Evolutionary conservation across 1,140 invertebrate genomes (phyloP).

Genomic region (Agrilus planipennis): DNA sequence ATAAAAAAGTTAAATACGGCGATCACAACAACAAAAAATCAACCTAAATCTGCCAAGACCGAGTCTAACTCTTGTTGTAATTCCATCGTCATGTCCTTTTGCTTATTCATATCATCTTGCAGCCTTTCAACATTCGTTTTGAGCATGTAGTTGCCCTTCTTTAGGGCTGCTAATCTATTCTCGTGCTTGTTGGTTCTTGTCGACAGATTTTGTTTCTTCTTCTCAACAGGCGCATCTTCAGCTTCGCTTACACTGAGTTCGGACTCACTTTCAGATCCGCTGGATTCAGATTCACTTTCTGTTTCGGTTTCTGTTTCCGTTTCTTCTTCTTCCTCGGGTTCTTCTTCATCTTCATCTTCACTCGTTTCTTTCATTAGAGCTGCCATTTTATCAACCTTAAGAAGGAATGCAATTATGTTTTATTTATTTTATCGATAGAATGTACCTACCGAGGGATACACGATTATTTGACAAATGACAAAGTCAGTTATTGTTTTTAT

Average conservation of each 20-base stretch:
- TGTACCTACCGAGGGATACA: too few relatives aligned
- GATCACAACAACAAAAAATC: neutral
- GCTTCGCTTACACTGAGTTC: constrained; percentile 47
- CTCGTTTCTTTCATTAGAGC: constrained; percentile 66
- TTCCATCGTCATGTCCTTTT: constrained; percentile 59
- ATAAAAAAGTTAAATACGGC: too few relatives aligned
- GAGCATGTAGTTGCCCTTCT: constrained; percentile 74
- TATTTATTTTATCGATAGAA: too few relatives aligned
- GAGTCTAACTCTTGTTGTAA: constrained; percentile 75
- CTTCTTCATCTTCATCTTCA: constrained; percentile 58
- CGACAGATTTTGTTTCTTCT: constrained; percentile 50
- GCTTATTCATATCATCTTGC: constrained; percentile 71
- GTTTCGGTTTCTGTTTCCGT: constrained; percentile 46
- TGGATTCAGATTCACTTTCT: constrained; percentile 46
- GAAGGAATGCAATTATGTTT: neutral
- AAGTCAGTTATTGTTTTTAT: too few relatives aligned
- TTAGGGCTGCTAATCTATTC: constrained; percentile 59
- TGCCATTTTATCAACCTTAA: constrained; percentile 83
- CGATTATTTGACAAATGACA: too few relatives aligned
- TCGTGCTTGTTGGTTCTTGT: constrained; percentile 58
- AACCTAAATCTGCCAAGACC: constrained; percentile 59
- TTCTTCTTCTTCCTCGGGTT: constrained; percentile 47
- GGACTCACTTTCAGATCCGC: constrained; percentile 43
- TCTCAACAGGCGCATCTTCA: constrained; percentile 50
- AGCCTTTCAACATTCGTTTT: constrained; percentile 75